Percentiles rank a stretch among this genome's conserved stretches.
Conservation (phyloP, 2,797 vertebrate genomes). For the Acrocephalus scirpaceus region DNA sequence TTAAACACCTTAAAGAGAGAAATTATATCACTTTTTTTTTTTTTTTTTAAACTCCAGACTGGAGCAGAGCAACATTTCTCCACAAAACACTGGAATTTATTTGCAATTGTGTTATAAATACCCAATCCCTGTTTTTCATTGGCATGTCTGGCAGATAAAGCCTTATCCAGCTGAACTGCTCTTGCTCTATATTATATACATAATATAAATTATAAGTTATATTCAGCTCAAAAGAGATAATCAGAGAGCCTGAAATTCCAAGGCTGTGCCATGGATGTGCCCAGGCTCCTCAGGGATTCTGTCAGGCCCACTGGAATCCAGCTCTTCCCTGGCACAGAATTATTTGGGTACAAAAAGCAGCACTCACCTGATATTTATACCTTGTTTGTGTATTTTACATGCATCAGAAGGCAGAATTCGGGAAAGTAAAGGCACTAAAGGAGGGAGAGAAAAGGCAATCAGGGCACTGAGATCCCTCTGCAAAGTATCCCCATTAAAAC, state of each 20-base stretch:
- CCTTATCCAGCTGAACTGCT: not conserved
- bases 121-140: not conserved
- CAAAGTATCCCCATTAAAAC: not conserved
- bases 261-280: not conserved
- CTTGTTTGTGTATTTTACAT: slow-evolving; percentile 99
- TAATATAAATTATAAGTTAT: too few relatives aligned
- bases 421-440: slow-evolving; percentile 97
- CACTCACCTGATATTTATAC: slow-evolving; percentile 97
- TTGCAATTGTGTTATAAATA: not conserved
- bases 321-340: not conserved
- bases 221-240: not conserved
- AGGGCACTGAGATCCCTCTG: not conserved
- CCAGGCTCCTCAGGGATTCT: not conserved
- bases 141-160: not conserved
- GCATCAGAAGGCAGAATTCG: slow-evolving; percentile 98
- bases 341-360: not conserved
- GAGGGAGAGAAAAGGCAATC: slow-evolving; percentile 39
- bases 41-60: not conserved
- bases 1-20: not conserved
- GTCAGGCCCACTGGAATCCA: not conserved
- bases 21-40: not conserved
- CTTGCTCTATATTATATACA: not conserved
- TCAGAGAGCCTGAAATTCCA: not conserved
- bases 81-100: not conserved
- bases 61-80: not conserved